These are phyloP conservation scores for Syrmaticus mikado DNA, from an alignment of 2,113 vertebrate genomes.

Conservation along the genomic window DNA sequence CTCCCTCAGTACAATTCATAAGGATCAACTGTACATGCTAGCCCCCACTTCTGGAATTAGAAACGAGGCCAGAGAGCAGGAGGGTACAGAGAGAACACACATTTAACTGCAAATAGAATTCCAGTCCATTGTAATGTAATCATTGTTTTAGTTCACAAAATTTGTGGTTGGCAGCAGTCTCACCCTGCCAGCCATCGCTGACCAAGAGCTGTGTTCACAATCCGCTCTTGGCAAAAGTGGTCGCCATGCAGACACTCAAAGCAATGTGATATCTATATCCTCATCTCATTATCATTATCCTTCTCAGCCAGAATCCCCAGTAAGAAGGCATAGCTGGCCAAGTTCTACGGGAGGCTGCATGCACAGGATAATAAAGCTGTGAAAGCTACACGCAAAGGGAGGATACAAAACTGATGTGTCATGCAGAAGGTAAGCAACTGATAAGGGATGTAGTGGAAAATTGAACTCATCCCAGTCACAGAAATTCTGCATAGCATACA, in stretches of 20 bases:
- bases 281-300: conserved; percentile 50
- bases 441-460: not conserved
- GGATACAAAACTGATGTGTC: not conserved
- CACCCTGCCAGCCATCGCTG: conserved; percentile 25
- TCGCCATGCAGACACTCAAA: conserved; percentile 27
- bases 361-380: not conserved
- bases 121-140: conserved; percentile 60
- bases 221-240: conserved; percentile 56
- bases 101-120: conserved; percentile 60
- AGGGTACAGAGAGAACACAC: conserved; percentile 24
- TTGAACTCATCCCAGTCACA: not conserved
- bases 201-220: conserved; percentile 25
- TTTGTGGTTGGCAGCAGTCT: conserved; percentile 52
- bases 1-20: conserved; percentile 2
- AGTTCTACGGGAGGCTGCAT: not conserved
- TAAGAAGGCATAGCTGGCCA: not conserved
- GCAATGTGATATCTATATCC: conserved; percentile 54
- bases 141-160: conserved; percentile 51
- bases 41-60: conserved; percentile 19
- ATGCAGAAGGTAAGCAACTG: not conserved
- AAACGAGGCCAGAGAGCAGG: conserved; percentile 24
- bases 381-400: not conserved
- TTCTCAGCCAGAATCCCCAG: conserved; percentile 16
- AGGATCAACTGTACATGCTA: not conserved
- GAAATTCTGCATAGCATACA: not conserved